Evolutionary conservation across 2,888 invertebrate genomes (phyloP).

Genomic region (Meteorus cinctellus): DNA sequence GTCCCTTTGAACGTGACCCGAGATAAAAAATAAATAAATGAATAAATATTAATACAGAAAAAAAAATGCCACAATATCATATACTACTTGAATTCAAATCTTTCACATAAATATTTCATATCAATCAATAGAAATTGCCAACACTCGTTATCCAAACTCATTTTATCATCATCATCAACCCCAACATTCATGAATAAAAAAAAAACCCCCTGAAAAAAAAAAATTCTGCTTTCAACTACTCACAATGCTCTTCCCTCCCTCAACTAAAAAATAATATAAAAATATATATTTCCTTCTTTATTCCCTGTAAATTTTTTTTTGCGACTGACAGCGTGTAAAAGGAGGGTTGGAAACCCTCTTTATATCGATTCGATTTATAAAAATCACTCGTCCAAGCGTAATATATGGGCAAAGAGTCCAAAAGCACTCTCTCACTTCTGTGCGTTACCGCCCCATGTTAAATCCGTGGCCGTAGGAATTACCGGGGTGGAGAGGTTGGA

Average conservation of each 20-base stretch:
- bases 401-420: slow-evolving; percentile 53
- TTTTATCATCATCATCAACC: too few species aligned
- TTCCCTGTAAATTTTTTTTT: background rate
- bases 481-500: slow-evolving; percentile 48
- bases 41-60: background rate
- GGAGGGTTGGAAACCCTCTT: background rate
- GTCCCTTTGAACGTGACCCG: background rate
- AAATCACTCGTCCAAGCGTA: slow-evolving; percentile 63
- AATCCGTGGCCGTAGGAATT: slow-evolving; percentile 53
- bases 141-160: too few species aligned
- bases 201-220: background rate
- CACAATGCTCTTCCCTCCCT: background rate
- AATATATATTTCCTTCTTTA: background rate
- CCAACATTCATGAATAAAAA: background rate
- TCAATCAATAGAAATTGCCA: background rate
- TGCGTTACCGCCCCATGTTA: slow-evolving; percentile 49
- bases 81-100: too few species aligned
- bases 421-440: slow-evolving; percentile 22
- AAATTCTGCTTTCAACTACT: too few species aligned
- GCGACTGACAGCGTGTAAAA: slow-evolving; percentile 40
- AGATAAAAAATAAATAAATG: background rate
- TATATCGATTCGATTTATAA: slow-evolving; percentile 59
- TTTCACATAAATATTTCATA: too few species aligned
- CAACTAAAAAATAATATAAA: background rate
- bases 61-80: background rate